Base-by-base conservation (phyloP, 2,113 vertebrate genomes). In the Syngnathus typhle region DNA sequence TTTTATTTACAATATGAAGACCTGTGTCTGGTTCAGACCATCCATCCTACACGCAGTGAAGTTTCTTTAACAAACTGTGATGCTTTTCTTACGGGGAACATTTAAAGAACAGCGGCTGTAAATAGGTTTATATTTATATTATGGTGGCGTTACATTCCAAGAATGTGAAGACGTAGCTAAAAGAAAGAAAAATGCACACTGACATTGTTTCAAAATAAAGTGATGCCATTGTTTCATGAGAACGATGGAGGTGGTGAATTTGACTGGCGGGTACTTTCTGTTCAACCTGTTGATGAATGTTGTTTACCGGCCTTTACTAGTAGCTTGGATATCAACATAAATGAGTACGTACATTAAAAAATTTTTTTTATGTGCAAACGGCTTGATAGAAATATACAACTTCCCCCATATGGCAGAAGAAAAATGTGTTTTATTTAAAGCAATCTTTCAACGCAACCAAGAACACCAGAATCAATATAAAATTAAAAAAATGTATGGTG, bases 161-260 rank as follows among this genome's bases (percentile, higher is more conserved):
- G 79, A 88, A 88, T 89, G 87, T 87, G 49, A 81, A 76, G 54
- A 61, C 68, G 68, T 60, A 75, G 65, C 59, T 56, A 56, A 64
- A 65, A 43, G 52, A 64, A 65, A 2, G 52, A 74, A 46, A 16
- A 74, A 49, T 66, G 43, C 66, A 60, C 66, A 73, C 47, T n/a
- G 75, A 83, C 72, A 75, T 32, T 71, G 41, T 86, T 85, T 78
- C 51, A 71, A 80, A 85, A 84, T 88, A 86, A 85, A 88, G 64
- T 72, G 67, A 63, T 43, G 39, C 38, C 38, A 74, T 83, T 75
- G 75, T 85, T 87, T 87, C 73, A 80, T 77, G 70, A 32, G 27
- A 32, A 32, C 27, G 27, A 78, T 70, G 6, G 0, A 1, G 6
- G 32, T 38, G 21, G 1, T 51, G 9, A 23, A 6, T 6, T 46